Evolutionary conservation across 2,113 vertebrate genomes (phyloP).

Genomic region (Antennarius striatus): DNA sequence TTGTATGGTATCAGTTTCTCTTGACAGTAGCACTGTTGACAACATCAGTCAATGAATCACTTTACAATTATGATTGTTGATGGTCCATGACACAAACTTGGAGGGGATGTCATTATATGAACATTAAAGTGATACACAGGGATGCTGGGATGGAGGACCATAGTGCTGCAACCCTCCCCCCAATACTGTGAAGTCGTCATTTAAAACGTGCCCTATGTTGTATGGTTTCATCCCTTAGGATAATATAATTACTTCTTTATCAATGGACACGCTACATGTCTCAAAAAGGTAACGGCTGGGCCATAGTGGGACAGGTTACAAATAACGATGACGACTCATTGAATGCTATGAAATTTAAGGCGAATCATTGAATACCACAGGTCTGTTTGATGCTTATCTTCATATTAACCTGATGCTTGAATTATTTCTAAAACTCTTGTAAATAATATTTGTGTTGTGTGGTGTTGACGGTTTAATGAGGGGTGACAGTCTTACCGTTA

Average conservation of each 20-base stretch:
- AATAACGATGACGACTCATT: too few species aligned
- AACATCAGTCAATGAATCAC: slow-evolving; percentile 85
- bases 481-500: too few species aligned
- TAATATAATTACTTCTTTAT: slow-evolving; percentile 27
- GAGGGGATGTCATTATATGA: slow-evolving; percentile 83
- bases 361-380: too few species aligned
- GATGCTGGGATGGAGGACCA: slow-evolving; percentile 70
- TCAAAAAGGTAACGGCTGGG: too few species aligned
- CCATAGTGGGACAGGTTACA: too few species aligned
- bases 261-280: not conserved
- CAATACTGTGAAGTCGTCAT: slow-evolving; percentile 54
- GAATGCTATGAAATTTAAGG: too few species aligned
- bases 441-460: too few species aligned
- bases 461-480: too few species aligned
- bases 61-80: slow-evolving; percentile 89
- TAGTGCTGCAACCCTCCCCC: slow-evolving; percentile 52
- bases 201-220: slow-evolving; percentile 48
- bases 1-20: slow-evolving; percentile 80
- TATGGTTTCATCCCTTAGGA: slow-evolving; percentile 43
- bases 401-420: too few species aligned
- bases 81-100: slow-evolving; percentile 85
- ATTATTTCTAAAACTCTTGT: too few species aligned
- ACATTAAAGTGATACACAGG: slow-evolving; percentile 85
- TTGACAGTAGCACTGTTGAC: slow-evolving; percentile 82
- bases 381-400: too few species aligned